Conservation (phyloP, 1,140 invertebrate genomes). For the Camponotus vicinus region DNA sequence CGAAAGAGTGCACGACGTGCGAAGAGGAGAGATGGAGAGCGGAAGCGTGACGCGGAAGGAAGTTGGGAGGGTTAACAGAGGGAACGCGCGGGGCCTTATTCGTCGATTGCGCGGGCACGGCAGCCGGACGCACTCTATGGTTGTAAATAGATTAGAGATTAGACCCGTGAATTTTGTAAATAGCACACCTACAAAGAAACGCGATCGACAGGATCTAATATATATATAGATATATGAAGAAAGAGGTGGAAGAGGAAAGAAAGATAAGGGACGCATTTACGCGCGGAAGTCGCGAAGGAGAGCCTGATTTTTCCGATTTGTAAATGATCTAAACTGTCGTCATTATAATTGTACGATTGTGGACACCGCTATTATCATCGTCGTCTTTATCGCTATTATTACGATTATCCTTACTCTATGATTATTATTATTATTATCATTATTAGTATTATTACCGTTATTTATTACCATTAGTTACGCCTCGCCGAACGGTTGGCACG, state of each 20-base stretch:
- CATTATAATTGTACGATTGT: conserved; percentile 54
- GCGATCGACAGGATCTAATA: conserved; percentile 54
- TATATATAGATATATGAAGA: conserved; percentile 40
- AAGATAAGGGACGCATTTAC: not conserved
- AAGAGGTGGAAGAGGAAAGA: conserved; percentile 18
- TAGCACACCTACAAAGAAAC: conserved; percentile 56
- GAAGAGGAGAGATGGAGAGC: not conserved
- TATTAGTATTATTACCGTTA: conserved; percentile 51
- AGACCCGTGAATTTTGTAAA: conserved; percentile 68
- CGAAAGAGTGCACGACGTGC: not conserved
- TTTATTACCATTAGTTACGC: conserved; percentile 66
- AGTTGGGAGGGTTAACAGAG: not conserved
- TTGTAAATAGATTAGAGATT: conserved; percentile 75
- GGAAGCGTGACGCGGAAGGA: not conserved
- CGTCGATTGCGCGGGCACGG: conserved; percentile 69
- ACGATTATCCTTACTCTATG: conserved; percentile 45
- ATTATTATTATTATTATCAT: conserved; percentile 26
- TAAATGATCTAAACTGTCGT: conserved; percentile 55
- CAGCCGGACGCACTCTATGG: conserved; percentile 68
- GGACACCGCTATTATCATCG: conserved; percentile 14
- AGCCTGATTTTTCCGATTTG: conserved; percentile 56
- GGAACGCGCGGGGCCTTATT: conserved; percentile 65
- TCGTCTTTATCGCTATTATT: conserved; percentile 39
- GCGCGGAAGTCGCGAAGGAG: conserved; percentile 18
- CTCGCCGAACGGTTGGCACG: conserved; percentile 52